These are phyloP conservation scores for Polietes domitor DNA, from an alignment of 2,888 invertebrate species.

Conservation along the genomic window DNA sequence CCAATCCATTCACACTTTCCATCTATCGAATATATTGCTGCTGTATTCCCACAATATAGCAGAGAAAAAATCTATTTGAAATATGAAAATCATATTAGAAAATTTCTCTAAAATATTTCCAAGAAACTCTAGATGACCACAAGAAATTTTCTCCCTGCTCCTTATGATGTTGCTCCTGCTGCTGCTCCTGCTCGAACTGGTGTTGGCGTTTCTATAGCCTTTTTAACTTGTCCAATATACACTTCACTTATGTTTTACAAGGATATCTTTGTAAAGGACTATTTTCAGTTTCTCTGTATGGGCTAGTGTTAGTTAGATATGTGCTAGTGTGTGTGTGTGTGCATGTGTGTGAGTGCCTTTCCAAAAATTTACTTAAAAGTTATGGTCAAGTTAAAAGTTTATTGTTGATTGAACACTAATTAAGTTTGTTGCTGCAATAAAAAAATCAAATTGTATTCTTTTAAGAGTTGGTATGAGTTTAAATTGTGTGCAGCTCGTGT, in stretches of 20 bases:
- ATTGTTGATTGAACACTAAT: slow-evolving; percentile 81
- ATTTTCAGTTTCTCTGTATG: no score
- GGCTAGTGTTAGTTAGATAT: not conserved
- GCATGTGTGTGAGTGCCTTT: slow-evolving; percentile 8
- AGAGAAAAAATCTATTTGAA: slow-evolving; percentile 49
- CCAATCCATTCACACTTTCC: not conserved
- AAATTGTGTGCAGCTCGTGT: not conserved
- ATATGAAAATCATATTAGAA: slow-evolving; percentile 60
- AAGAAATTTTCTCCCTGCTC: slow-evolving; percentile 37
- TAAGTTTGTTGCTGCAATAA: slow-evolving; percentile 74
- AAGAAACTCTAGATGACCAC: slow-evolving; percentile 55
- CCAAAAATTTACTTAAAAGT: slow-evolving; percentile 64
- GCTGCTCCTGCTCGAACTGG: not conserved
- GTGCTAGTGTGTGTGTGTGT: slow-evolving; percentile 25
- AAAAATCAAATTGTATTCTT: slow-evolving; percentile 13
- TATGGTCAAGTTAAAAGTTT: slow-evolving; percentile 75
- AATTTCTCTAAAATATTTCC: slow-evolving; percentile 50
- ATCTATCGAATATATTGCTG: slow-evolving; percentile 11
- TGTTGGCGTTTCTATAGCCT: not conserved
- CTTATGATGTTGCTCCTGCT: not conserved
- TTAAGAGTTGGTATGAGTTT: slow-evolving; percentile 15
- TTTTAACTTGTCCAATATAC: slow-evolving; percentile 49
- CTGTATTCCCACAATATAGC: not conserved
- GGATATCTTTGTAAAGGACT: not conserved
- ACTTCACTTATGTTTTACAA: slow-evolving; percentile 56